These are phyloP conservation scores for Scatophagus argus DNA, from an alignment of 2,113 vertebrate genomes.

Conservation along the genomic window DNA sequence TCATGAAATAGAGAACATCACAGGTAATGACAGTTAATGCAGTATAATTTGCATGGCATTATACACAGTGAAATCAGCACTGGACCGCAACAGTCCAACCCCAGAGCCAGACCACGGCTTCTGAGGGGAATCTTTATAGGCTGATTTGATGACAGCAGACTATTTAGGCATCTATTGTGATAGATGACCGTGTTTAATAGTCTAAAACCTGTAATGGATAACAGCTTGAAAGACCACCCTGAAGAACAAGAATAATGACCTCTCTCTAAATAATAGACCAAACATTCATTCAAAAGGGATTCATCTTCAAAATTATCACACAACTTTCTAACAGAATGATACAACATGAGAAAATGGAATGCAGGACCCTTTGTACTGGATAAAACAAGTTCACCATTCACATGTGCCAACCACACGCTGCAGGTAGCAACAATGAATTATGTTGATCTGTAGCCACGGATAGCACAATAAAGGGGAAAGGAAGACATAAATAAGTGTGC, in stretches of 20 bases:
- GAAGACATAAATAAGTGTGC: constrained; percentile 35
- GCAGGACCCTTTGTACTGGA: constrained; percentile 35
- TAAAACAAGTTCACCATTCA: constrained; percentile 25
- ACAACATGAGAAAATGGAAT: constrained; percentile 20
- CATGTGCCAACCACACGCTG: constrained; percentile 47
- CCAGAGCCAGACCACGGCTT: constrained; percentile 9
- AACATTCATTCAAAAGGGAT: background rate
- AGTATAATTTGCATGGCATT: constrained; percentile 58
- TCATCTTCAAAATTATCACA: background rate
- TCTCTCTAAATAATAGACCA: background rate
- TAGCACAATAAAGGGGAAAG: constrained; percentile 28
- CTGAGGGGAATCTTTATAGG: constrained; percentile 23
- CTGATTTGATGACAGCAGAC: constrained; percentile 25
- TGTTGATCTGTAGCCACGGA: constrained; percentile 29
- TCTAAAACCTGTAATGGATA: background rate
- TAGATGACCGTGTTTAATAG: constrained; percentile 19
- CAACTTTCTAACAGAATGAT: background rate
- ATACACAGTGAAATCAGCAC: constrained; percentile 50
- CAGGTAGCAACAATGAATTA: constrained; percentile 35
- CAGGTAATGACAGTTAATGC: constrained; percentile 69
- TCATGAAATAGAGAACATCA: constrained; percentile 54
- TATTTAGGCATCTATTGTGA: constrained; percentile 27
- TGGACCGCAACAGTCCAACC: constrained; percentile 44
- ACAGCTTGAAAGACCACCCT: constrained; percentile 13
- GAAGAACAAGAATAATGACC: constrained; percentile 21